phyloP scores from a whole-genome alignment of 1,140 invertebrate genomes.

The Nasonia longicornis region DNA sequence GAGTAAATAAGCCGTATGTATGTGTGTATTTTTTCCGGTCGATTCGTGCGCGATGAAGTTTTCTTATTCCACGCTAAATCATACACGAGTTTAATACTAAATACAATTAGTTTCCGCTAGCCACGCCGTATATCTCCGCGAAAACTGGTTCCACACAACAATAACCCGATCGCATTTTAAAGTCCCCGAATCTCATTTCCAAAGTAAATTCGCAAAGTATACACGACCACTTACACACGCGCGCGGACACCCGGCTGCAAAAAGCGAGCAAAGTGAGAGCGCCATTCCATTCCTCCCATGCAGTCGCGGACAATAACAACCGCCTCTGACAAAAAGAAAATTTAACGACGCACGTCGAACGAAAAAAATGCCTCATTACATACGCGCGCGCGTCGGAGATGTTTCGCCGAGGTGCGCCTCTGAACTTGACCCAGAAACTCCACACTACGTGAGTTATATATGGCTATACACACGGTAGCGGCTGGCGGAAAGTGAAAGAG shows the following conservation, averaged over 20 bases:
- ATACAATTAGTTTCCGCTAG: too few relatives aligned
- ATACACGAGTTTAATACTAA: too few relatives aligned
- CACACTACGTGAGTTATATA: not conserved
- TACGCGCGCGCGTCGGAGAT: not conserved
- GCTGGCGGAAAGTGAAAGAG: not conserved
- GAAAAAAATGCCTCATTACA: not conserved
- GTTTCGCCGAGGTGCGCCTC: not conserved
- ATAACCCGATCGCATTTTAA: too few relatives aligned
- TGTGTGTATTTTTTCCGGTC: too few relatives aligned
- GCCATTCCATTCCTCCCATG: not conserved
- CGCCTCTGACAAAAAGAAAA: not conserved
- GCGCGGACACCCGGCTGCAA: not conserved
- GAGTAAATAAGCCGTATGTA: too few relatives aligned
- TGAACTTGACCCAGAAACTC: slow-evolving; percentile 44
- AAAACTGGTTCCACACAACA: too few relatives aligned
- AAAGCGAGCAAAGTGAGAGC: slow-evolving; percentile 36
- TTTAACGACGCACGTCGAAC: not conserved
- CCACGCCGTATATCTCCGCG: too few relatives aligned
- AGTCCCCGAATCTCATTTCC: not conserved
- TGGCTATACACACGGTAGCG: not conserved
- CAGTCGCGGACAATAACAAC: not conserved
- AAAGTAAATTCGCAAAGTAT: too few relatives aligned
- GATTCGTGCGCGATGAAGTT: too few relatives aligned
- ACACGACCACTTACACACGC: not conserved
- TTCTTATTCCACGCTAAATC: too few relatives aligned